Evolutionary conservation across 2,113 vertebrate genomes (phyloP).

Genomic region (Percina caprodes): DNA sequence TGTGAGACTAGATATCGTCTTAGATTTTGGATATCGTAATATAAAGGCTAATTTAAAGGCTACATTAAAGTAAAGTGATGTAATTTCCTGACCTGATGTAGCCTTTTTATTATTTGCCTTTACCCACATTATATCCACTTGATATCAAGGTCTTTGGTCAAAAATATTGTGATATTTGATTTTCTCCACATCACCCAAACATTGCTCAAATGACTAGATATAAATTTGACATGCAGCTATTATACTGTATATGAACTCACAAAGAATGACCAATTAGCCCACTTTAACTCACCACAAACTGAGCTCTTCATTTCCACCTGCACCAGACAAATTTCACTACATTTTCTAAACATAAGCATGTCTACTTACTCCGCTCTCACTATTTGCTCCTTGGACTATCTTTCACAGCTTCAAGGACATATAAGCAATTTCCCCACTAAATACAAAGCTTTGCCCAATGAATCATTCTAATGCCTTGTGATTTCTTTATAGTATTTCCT

Average conservation of each 20-base stretch:
- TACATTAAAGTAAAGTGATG: no score
- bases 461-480: not conserved
- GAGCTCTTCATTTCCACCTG: not conserved
- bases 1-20: no score
- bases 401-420: constrained; percentile 17
- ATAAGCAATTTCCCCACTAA: not conserved
- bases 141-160: no score
- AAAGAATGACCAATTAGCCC: not conserved
- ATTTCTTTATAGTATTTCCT: constrained; percentile 1
- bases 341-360: not conserved
- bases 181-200: no score
- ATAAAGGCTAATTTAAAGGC: no score
- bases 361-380: not conserved
- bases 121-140: no score
- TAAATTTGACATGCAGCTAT: not conserved
- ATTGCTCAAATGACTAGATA: not conserved
- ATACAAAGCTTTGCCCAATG: not conserved
- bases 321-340: not conserved
- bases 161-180: no score
- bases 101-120: no score
- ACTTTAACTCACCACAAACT: no score
- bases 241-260: not conserved
- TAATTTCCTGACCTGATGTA: no score
- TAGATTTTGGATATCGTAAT: no score
- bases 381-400: not conserved